These are phyloP conservation scores for Pseudorectes ferrugineus DNA, from an alignment of 2,113 vertebrate species.

Conservation along the genomic window DNA sequence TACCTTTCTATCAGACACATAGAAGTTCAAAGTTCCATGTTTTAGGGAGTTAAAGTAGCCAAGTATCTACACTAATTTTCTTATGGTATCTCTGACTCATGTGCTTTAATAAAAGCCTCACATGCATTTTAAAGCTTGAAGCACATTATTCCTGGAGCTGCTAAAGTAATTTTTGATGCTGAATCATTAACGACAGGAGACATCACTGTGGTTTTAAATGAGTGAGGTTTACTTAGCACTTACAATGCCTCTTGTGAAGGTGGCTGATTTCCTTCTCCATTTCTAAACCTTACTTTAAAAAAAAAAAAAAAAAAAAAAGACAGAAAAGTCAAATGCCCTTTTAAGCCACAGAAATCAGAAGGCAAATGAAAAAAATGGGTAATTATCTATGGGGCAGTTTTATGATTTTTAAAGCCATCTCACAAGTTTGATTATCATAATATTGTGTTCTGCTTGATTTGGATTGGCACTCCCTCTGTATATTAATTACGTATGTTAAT, in stretches of 20 bases:
- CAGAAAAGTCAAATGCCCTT: background rate
- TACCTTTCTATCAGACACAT: background rate
- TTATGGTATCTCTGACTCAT: background rate
- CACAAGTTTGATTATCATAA: background rate
- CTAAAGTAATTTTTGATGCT: background rate
- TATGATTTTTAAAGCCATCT: background rate
- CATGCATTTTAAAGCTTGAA: background rate
- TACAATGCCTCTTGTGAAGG: background rate
- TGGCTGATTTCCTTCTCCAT: background rate
- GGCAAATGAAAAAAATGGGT: background rate
- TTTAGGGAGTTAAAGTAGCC: background rate
- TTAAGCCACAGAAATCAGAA: background rate
- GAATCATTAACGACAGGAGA: background rate
- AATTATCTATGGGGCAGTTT: background rate
- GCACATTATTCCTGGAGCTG: background rate
- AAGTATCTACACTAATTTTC: background rate
- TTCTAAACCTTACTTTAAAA: background rate
- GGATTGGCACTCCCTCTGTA: background rate
- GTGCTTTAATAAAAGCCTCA: background rate
- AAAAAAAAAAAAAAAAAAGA: background rate
- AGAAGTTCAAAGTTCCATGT: background rate
- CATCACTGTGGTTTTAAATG: background rate
- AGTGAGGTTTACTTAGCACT: background rate
- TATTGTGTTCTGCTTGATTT: background rate
- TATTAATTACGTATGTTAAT: conserved; percentile 36